Base-by-base conservation (phyloP, 2,113 vertebrate species). In the Microcebus murinus region DNA sequence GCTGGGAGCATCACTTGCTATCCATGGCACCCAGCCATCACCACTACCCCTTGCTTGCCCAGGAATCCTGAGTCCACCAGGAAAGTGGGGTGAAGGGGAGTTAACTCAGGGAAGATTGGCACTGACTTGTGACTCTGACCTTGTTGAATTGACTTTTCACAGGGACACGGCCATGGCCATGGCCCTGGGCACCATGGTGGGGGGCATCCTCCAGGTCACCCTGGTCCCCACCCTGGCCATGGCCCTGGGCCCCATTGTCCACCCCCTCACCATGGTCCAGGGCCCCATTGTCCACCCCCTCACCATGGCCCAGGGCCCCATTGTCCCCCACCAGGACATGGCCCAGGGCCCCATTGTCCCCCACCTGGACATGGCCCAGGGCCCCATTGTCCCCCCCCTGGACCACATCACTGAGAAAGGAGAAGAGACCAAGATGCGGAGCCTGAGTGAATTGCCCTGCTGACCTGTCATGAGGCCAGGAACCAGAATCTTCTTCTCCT, bases 381-480 rank as follows among this genome's bases (percentile, higher is more conserved):
- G 0, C 85, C 17, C 11, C 0, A 20, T 6, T 42, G 68, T 0
- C 81, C 8, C 2, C n/a, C 20, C 3, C 88, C 39, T 87, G 48
- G 31, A 12, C 92, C 94, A 81, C 76, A 85, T 92, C 93, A 94
- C 83, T 96, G 70, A 95, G 29, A 21, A 97, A 93, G 10, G 18
- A 91, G 57, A 95, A 74, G 83, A 85, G 27, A 83, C 4, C 14
- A 92, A 91, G 74, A 68, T n/a, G 74, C 39, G 25, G 25, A 90
- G 45, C 23, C 29, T 59, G 50, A 94, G 48, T 5, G 55, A 67
- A 36, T 29, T 65, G 8, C 45, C 76, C 31, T 36, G 39, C 48
- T 90, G 39, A 52, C 27, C 59, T 52, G n/a, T 79, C n/a, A 79
- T 18, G 9, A 7, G 36, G 3, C 5, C n/a, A 76, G 34, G n/a